phyloP scores from a whole-genome alignment of 2,888 invertebrate species.

The Yponomeuta sedellus region DNA sequence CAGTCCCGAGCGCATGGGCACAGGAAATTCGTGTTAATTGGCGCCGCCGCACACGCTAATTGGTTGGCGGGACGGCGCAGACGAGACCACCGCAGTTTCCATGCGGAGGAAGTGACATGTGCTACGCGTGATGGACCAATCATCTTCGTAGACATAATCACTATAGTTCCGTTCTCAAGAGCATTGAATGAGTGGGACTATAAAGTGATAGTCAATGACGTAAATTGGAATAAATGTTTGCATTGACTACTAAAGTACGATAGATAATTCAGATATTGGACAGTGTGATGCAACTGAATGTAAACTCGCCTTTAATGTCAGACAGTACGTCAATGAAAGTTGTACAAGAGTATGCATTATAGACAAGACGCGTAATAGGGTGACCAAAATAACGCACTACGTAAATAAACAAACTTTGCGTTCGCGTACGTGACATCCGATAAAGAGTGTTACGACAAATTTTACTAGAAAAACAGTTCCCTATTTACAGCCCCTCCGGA shows the following conservation, averaged over 20 bases:
- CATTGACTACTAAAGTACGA: neutral
- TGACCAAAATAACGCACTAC: conserved; percentile 4
- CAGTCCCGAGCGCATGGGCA: conserved; percentile 32
- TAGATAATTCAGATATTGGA: neutral
- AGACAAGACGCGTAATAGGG: neutral
- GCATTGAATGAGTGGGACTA: neutral
- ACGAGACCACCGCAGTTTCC: conserved; percentile 39
- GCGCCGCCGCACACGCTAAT: conserved; percentile 56
- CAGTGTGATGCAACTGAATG: conserved; percentile 8
- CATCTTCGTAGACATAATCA: neutral
- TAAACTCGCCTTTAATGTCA: conserved; percentile 5
- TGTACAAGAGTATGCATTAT: neutral
- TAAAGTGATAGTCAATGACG: neutral
- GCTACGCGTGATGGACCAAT: conserved; percentile 17
- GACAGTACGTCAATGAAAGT: conserved; percentile 6
- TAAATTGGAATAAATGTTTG: neutral
- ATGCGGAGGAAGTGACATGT: conserved; percentile 51
- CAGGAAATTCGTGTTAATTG: conserved; percentile 75
- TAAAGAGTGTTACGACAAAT: neutral
- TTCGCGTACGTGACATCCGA: conserved; percentile 11
- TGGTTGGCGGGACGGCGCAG: conserved; percentile 46
- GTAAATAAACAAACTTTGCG: conserved; percentile 9
- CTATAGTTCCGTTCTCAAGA: neutral
- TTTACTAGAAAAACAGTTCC: conserved; percentile 12
- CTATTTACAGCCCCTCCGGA: conserved; percentile 13